Evolutionary conservation across 2,888 invertebrate genomes (phyloP), one percentile per base, ranked within the genome.

Genomic region (Agrochola litura): DNA sequence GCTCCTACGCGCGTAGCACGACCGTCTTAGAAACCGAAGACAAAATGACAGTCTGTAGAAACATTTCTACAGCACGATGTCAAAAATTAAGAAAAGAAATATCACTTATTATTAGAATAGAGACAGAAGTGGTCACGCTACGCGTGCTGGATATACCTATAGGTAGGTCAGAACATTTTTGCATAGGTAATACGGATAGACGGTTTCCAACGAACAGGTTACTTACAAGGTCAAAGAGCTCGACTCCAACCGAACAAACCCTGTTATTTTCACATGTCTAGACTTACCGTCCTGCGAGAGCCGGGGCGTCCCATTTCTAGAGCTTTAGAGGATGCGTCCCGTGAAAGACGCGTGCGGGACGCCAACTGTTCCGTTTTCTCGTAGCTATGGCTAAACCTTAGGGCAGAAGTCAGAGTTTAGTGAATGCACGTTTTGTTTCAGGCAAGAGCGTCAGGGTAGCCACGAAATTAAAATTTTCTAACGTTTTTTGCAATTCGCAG

Each of bases 161-260:
- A 46, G 6, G 12, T 66, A 25, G 25, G 25, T 65, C 19, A 46
- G 16, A 30, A 30, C 19, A 19, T 49, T 8, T 22, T 49, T 30
- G 12, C 41, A n/a, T 60, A 43, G 9, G 14, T 43, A 14, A 69
- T 14, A 25, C 3, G 25, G 60, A 64, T 16, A 66, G 4, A 72
- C 8, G 25, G 6, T 10, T 58, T 19, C 19, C 52, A 19, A 30
- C 6, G 22, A 61, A n/a, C 49, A 52, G n/a, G 37, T n/a, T 46
- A 12, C 46, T 10, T 46, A 46, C 16, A 5, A 16, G 49, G 63
- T 56, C 22, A 58, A 67, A 43, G 22, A 25, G 25, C 12, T 75
- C 52, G 19, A 30, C 37, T 37, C 16, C 25, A 61, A 64, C 37
- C 46, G 43, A 69, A 56, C 37, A 58, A 61, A 79, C 54, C 6